Evolutionary conservation across 2,888 invertebrate species (phyloP).

Genomic region (Drosophila lacicola): DNA sequence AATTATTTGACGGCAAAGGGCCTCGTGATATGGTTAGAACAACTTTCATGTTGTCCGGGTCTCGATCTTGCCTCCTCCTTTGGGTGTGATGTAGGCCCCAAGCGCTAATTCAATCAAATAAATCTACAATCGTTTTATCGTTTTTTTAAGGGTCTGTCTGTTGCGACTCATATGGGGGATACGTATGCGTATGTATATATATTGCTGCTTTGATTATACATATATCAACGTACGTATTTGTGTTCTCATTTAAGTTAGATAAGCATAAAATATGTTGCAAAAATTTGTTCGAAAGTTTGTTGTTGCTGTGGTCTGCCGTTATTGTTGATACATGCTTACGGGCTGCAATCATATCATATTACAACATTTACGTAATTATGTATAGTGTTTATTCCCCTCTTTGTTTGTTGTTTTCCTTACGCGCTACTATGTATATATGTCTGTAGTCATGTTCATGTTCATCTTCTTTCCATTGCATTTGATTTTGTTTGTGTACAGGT

Average conservation of each 20-base stretch:
- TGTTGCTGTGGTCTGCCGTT: conserved; percentile 62
- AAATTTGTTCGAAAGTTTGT: conserved; percentile 71
- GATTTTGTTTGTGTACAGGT: conserved; percentile 3
- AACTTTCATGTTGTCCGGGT: conserved; percentile 28
- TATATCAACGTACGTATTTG: conserved; percentile 71
- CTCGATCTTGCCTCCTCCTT: conserved; percentile 14
- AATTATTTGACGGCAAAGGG: conserved; percentile 38
- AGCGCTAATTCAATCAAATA: conserved; percentile 33
- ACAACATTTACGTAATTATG: conserved; percentile 61
- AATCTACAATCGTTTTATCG: conserved; percentile 32
- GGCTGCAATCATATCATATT: conserved; percentile 43
- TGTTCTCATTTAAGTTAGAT: conserved; percentile 58
- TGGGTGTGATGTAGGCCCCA: conserved; percentile 27
- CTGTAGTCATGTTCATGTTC: conserved; percentile 46
- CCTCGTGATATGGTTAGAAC: conserved; percentile 69
- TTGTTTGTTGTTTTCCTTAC: conserved; percentile 48
- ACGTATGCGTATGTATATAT: conserved; percentile 27
- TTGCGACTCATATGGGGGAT: conserved; percentile 33
- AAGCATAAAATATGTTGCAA: conserved; percentile 56
- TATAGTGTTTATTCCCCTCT: conserved; percentile 34
- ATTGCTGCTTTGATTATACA: conserved; percentile 43
- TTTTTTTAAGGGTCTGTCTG: conserved; percentile 7
- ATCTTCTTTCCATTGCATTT: conserved; percentile 9
- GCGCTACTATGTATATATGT: conserved; percentile 66
- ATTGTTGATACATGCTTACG: conserved; percentile 62